Conservation (phyloP, 2,888 invertebrate species). For the Celastrina argiolus region DNA sequence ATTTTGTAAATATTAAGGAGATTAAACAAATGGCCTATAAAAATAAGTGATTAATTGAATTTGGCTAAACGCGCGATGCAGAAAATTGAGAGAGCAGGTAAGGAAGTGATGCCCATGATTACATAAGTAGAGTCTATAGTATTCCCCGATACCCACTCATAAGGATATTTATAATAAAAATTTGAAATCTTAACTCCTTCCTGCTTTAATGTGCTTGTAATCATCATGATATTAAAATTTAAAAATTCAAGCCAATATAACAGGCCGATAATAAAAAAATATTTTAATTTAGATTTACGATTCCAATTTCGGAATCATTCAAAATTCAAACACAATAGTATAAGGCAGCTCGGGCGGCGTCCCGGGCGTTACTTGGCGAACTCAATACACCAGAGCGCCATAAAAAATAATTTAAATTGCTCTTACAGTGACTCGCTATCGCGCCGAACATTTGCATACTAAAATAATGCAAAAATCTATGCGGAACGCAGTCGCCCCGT, state of each 20-base stretch:
- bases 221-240: too few relatives aligned
- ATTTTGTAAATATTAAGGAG: slow-evolving; percentile 56
- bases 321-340: slow-evolving; percentile 59
- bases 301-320: slow-evolving; percentile 54
- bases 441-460: slow-evolving; percentile 73
- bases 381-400: slow-evolving; percentile 76
- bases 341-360: slow-evolving; percentile 52
- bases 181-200: too few relatives aligned
- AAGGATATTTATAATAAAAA: too few relatives aligned
- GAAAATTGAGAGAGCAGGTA: background rate
- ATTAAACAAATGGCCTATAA: slow-evolving; percentile 53
- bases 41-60: slow-evolving; percentile 21
- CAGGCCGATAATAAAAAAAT: slow-evolving; percentile 22
- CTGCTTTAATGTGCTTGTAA: too few relatives aligned
- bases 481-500: slow-evolving; percentile 55
- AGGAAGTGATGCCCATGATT: background rate
- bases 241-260: slow-evolving; percentile 26
- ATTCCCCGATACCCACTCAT: too few relatives aligned
- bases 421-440: slow-evolving; percentile 74
- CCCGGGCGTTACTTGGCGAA: slow-evolving; percentile 54
- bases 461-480: slow-evolving; percentile 78
- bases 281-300: slow-evolving; percentile 30
- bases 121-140: too few relatives aligned
- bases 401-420: slow-evolving; percentile 80
- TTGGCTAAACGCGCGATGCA: slow-evolving; percentile 5